Evolutionary conservation across 2,113 vertebrate genomes (phyloP).

Genomic region (Daboia siamensis): DNA sequence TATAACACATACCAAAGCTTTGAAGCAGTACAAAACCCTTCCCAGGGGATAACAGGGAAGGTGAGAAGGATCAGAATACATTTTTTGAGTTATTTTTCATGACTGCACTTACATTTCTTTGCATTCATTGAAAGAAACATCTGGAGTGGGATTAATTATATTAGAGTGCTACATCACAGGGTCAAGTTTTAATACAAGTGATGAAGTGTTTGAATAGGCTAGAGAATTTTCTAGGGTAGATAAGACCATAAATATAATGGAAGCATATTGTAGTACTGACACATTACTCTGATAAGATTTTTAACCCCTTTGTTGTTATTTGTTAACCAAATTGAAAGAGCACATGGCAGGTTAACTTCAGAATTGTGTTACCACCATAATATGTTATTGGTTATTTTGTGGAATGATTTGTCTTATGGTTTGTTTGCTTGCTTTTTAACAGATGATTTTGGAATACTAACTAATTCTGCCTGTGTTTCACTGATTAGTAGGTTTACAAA

Average conservation of each 20-base stretch:
- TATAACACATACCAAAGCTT: slow-evolving; percentile 5
- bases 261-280: neutral
- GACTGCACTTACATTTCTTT: slow-evolving; percentile 13
- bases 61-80: slow-evolving; percentile 4
- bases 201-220: neutral
- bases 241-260: neutral
- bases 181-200: neutral
- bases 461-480: neutral
- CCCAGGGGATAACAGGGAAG: neutral
- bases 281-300: neutral
- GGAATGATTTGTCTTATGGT: neutral
- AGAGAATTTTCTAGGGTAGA: neutral
- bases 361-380: neutral
- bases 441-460: neutral
- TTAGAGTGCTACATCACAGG: neutral
- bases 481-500: neutral
- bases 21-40: slow-evolving; percentile 19
- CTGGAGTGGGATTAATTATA: slow-evolving; percentile 11
- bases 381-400: neutral
- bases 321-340: neutral
- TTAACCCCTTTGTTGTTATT: neutral
- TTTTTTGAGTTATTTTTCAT: slow-evolving; percentile 18
- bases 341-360: neutral
- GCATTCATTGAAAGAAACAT: slow-evolving; percentile 3
- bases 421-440: neutral